Evolutionary conservation across 2,113 vertebrate genomes (phyloP).

Genomic region (Zosterops hypoxanthus): DNA sequence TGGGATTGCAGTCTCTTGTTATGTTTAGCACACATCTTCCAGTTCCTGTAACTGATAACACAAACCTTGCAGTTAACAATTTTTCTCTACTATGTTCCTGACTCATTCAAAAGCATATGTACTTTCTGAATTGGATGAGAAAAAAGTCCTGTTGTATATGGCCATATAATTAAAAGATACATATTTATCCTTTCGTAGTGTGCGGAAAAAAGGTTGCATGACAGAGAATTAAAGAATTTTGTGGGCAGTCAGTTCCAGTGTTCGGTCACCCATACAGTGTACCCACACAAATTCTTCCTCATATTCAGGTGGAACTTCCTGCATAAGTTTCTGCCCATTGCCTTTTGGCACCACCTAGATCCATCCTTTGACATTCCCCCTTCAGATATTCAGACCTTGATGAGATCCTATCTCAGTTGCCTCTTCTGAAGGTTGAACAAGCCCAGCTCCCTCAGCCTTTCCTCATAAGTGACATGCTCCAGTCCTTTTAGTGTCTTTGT

Average conservation of each 20-base stretch:
- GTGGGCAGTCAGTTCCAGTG: not conserved
- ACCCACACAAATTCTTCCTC: not conserved
- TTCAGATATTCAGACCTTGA: not conserved
- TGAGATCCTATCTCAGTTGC: not conserved
- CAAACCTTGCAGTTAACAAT: not conserved
- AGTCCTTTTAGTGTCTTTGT: not conserved
- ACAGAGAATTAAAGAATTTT: not conserved
- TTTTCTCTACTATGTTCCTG: not conserved
- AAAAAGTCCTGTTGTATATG: not conserved
- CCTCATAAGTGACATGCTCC: not conserved
- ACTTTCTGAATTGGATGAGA: not conserved
- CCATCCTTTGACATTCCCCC: not conserved
- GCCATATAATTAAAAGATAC: not conserved
- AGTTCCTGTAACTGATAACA: not conserved
- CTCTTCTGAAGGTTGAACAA: not conserved
- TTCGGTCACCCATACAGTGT: not conserved
- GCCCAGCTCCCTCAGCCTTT: not conserved
- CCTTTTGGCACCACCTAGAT: not conserved
- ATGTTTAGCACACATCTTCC: not conserved
- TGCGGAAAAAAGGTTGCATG: not conserved
- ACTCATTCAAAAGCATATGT: not conserved
- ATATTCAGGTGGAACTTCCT: not conserved
- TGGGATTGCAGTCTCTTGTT: not conserved
- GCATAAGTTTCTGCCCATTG: not conserved
- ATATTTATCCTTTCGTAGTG: not conserved